phyloP scores from a whole-genome alignment of 1,140 invertebrate species.

The Whitmania pigra region DNA sequence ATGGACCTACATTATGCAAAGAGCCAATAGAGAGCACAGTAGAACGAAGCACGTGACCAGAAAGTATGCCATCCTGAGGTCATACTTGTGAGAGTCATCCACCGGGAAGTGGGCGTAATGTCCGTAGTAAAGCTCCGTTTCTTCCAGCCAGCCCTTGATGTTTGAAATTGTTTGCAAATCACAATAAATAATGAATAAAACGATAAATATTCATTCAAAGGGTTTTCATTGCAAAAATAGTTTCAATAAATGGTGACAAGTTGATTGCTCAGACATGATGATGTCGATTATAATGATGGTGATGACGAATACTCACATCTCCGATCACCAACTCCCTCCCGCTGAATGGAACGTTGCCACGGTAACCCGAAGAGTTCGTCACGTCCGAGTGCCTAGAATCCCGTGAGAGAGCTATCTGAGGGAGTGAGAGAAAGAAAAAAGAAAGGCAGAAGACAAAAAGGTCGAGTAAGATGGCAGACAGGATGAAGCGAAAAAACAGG shows the following conservation, averaged over 20 bases:
- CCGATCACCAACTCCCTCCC: not conserved
- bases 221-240: not conserved
- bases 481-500: not conserved
- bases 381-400: not conserved
- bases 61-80: not conserved
- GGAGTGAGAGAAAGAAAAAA: not conserved
- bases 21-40: not conserved
- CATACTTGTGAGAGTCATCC: not conserved
- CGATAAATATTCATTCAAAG: not conserved
- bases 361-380: not conserved
- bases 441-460: not conserved
- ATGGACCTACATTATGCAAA: not conserved
- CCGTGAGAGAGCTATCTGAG: not conserved
- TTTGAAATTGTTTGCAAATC: not conserved
- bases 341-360: not conserved
- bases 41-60: not conserved
- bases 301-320: constrained; percentile 2
- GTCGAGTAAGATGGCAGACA: not conserved
- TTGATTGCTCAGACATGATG: no score
- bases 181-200: not conserved
- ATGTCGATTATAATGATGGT: no score
- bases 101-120: not conserved
- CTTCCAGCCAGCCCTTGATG: not conserved
- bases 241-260: not conserved
- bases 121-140: not conserved